These are phyloP conservation scores for Alectoris magna DNA, from an alignment of 2,797 vertebrate genomes.

Conservation along the genomic window DNA sequence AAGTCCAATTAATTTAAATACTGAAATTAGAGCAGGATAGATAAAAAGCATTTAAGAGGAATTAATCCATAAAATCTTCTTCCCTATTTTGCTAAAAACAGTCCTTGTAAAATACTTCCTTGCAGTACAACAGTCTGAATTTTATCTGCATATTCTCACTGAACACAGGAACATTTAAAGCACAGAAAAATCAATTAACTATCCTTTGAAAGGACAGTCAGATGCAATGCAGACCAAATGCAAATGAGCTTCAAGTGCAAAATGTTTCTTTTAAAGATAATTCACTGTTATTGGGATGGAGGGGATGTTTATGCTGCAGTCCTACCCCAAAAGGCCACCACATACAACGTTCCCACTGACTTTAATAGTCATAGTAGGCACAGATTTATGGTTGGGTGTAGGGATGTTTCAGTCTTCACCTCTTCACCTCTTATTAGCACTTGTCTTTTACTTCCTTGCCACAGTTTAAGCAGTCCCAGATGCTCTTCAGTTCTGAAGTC, in stretches of 20 bases:
- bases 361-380: conserved; percentile 45
- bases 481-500: conserved; percentile 23
- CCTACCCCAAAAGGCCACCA: conserved; percentile 34
- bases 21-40: not conserved
- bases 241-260: not conserved
- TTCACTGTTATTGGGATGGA: not conserved
- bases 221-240: not conserved
- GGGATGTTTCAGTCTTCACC: conserved; percentile 54
- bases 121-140: not conserved
- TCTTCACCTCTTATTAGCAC: conserved; percentile 68
- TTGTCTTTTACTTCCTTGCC: conserved; percentile 60
- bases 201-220: not conserved
- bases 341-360: conserved; percentile 32
- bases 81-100: not conserved
- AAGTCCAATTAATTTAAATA: not conserved
- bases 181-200: not conserved
- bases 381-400: conserved; percentile 51
- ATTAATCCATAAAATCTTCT: not conserved
- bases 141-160: not conserved
- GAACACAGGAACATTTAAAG: not conserved
- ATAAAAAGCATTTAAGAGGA: not conserved
- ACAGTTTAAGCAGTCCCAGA: conserved; percentile 64
- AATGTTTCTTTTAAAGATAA: not conserved
- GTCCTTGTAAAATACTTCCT: not conserved
- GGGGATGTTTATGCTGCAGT: not conserved